A percentile compares a stretch with the other conserved stretches of the same genome.
Conservation (phyloP, 2,797 vertebrate genomes). For the Typhlichthys subterraneus region DNA sequence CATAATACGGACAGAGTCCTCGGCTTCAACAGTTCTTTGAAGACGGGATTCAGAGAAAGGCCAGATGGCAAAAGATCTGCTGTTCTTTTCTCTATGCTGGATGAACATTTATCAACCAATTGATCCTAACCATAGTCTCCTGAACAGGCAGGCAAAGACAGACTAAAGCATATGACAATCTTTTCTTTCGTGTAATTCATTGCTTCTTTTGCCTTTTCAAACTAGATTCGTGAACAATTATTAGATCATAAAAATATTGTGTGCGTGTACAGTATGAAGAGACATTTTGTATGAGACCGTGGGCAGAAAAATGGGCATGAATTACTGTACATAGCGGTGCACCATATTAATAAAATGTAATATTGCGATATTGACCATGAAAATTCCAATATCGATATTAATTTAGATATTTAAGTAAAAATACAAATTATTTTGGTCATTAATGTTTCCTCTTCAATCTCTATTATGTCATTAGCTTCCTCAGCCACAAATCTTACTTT, state of each 20-base stretch:
- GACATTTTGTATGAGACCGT: conserved; percentile 26
- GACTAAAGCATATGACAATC: not conserved
- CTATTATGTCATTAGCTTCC: no score
- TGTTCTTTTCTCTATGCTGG: conserved; percentile 18
- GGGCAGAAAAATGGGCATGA: not conserved
- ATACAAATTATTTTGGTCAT: no score
- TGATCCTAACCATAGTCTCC: conserved; percentile 19
- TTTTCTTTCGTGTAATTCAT: conserved; percentile 8
- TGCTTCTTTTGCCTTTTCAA: conserved; percentile 26
- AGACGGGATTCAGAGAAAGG: not conserved
- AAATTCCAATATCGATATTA: no score
- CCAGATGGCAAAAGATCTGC: conserved; percentile 28
- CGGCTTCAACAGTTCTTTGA: conserved; percentile 11
- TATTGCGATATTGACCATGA: no score
- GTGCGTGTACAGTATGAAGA: conserved; percentile 28
- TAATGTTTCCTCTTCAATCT: no score
- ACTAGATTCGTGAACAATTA: not conserved
- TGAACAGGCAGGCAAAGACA: not conserved
- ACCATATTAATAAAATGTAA: no score
- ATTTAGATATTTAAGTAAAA: no score
- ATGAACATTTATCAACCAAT: conserved; percentile 35
- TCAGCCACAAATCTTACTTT: no score
- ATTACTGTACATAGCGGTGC: no score
- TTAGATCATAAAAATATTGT: not conserved
- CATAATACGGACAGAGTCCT: conserved; percentile 34